Percentiles rank a stretch among this genome's conserved stretches.
These are phyloP conservation scores for Drosophila punjabiensis DNA, from an alignment of 1,140 invertebrate genomes.

Conservation along the genomic window DNA sequence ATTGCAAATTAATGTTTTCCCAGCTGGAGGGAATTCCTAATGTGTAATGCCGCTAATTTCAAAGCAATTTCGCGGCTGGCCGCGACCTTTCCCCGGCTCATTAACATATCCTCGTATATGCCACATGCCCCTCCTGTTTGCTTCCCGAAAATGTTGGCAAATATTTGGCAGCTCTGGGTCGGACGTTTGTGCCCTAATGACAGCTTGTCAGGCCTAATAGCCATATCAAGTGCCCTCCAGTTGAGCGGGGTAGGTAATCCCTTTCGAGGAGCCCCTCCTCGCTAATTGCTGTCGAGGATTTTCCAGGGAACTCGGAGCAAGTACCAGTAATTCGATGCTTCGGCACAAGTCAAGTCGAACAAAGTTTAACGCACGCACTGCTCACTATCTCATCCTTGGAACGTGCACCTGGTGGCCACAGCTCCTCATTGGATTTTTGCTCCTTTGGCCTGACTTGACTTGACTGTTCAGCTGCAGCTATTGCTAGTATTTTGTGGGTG, in stretches of 20 bases:
- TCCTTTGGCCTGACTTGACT: constrained; percentile 2
- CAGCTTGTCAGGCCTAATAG: constrained; percentile 75
- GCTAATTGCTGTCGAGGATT: constrained; percentile 61
- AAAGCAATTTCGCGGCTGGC: constrained; percentile 42
- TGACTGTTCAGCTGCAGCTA: constrained; percentile 19
- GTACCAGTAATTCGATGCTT: constrained; percentile 29
- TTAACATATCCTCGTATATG: constrained; percentile 30
- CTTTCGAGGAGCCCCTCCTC: constrained; percentile 23
- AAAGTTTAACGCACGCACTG: constrained; percentile 45
- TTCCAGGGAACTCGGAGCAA: constrained; percentile 1
- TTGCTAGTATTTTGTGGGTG: constrained; percentile 15
- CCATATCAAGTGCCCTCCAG: constrained; percentile 63
- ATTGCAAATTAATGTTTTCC: constrained; percentile 21
- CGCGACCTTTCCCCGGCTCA: constrained; percentile 22
- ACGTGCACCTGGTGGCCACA: constrained; percentile 32
- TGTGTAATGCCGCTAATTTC: constrained; percentile 27
- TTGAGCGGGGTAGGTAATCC: constrained; percentile 58
- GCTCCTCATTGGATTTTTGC: constrained; percentile 11
- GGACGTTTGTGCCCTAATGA: constrained; percentile 49
- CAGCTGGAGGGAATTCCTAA: constrained; percentile 9
- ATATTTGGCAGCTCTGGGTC: constrained; percentile 59
- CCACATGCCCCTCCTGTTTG: constrained; percentile 39
- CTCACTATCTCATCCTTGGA: constrained; percentile 7
- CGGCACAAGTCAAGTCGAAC: constrained; percentile 35
- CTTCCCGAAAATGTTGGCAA: constrained; percentile 59